These are phyloP conservation scores for Brachirus orientalis DNA, from an alignment of 2,113 vertebrate genomes.

Conservation along the genomic window DNA sequence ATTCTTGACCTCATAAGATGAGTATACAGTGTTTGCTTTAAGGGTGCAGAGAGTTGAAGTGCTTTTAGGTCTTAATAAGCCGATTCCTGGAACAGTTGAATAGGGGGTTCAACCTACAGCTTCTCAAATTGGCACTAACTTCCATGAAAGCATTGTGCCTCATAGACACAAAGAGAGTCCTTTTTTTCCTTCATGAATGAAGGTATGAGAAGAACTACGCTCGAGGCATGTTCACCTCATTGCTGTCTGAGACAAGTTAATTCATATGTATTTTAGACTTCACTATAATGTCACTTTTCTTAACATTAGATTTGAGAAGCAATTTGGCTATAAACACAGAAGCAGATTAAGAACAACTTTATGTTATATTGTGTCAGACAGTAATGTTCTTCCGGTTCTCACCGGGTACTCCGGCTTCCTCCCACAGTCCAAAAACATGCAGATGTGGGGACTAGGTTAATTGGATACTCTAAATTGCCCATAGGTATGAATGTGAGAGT, in stretches of 20 bases:
- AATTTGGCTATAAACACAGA: not conserved
- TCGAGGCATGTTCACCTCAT: not conserved
- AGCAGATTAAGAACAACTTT: not conserved
- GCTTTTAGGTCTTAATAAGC: not conserved
- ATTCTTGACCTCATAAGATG: not conserved
- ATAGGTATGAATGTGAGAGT: too few species aligned
- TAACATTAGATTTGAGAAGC: too few species aligned
- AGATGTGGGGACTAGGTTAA: too few species aligned
- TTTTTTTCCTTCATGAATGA: not conserved
- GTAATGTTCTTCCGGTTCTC: too few species aligned
- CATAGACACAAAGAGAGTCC: not conserved
- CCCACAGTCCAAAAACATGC: too few species aligned
- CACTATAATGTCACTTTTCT: too few species aligned
- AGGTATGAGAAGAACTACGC: not conserved
- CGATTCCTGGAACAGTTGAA: not conserved
- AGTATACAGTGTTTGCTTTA: not conserved
- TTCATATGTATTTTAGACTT: too few species aligned
- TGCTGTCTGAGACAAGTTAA: not conserved
- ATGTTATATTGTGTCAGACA: too few species aligned
- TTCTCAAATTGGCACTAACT: not conserved
- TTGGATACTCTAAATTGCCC: too few species aligned
- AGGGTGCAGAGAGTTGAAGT: not conserved
- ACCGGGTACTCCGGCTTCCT: too few species aligned
- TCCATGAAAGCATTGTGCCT: not conserved
- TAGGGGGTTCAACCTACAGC: not conserved